Base-by-base conservation (phyloP, 2,113 vertebrate species). In the Todiramphus chloris region DNA sequence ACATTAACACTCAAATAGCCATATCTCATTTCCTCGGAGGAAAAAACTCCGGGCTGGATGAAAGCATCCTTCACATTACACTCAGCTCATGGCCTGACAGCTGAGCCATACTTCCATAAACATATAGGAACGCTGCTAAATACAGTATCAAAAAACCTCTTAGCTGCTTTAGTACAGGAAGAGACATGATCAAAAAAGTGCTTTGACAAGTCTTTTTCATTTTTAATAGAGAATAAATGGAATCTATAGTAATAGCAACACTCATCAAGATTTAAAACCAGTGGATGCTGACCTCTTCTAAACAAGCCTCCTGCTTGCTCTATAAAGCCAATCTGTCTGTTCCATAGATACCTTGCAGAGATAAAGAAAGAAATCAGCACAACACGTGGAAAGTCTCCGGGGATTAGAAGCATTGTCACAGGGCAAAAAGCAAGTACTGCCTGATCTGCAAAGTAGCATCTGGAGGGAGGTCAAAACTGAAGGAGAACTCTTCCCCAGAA, bases 381-480 rank as follows among this genome's bases (percentile, higher is more conserved):
- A 91, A 92, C 44, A 64, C 5, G 66, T 3, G 2, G 44, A 14
- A 87, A 75, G 53, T 20, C 96, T 83, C 95, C 48, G 62, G 48
- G 69, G 94, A 75, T 83, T 64, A 87, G 35, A 81, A 80, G n/a
- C 59, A 75, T 51, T 78, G 56, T 44, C 46, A 90, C 90, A 75
- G 24, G 33, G 59, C 11, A 81, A 78, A 87, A 83, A 79, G 21
- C 39, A 93, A 74, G 64, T 81, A 70, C 64, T 93, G 92, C 76
- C 68, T 95, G 60, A 83, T 94, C 60, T 83, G 92, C 92, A 84
- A 87, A 90, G 77, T 14, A 83, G 64, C 96, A 96, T 70, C 95
- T 96, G 96, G 80, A 97, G 64, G 24, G 58, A 95, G 92, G 96
- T 94, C 95, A 96, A 60, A 78, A 87, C 0, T 84, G 80, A 93